These are phyloP conservation scores for Pygoscelis adeliae DNA, from an alignment of 2,113 vertebrate species.

Conservation along the genomic window DNA sequence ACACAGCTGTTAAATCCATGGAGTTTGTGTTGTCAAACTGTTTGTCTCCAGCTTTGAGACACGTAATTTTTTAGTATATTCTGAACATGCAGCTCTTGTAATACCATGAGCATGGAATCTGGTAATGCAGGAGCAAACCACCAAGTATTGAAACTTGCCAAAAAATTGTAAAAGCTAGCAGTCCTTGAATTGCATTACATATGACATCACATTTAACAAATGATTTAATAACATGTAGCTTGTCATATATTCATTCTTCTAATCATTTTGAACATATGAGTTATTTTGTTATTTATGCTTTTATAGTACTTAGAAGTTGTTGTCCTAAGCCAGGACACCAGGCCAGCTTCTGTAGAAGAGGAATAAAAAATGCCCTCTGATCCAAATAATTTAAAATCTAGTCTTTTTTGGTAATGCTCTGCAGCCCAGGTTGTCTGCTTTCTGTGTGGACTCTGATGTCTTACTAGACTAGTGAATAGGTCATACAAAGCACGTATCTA, in stretches of 20 bases:
- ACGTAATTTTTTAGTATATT: background rate
- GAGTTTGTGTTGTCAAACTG: background rate
- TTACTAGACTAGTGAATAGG: background rate
- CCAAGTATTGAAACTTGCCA: background rate
- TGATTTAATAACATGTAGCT: background rate
- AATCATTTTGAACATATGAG: background rate
- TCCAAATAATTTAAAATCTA: background rate
- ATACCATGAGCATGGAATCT: background rate
- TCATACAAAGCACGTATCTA: fast-evolving
- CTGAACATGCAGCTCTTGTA: fast-evolving
- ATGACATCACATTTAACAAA: background rate
- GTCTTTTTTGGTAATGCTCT: background rate
- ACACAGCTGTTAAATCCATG: background rate
- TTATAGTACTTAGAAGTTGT: background rate
- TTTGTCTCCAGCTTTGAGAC: background rate
- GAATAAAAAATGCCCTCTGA: background rate
- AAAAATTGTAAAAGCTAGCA: background rate
- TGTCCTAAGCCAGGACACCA: background rate
- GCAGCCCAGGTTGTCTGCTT: background rate
- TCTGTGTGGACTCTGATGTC: background rate
- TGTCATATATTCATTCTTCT: background rate
- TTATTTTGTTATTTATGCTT: background rate
- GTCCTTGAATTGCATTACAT: background rate
- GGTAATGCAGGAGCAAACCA: background rate
- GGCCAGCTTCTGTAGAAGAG: background rate